Evolutionary conservation across 2,113 vertebrate species (phyloP), one percentile per base, ranked within the genome.

Genomic region (Colossoma macropomum): DNA sequence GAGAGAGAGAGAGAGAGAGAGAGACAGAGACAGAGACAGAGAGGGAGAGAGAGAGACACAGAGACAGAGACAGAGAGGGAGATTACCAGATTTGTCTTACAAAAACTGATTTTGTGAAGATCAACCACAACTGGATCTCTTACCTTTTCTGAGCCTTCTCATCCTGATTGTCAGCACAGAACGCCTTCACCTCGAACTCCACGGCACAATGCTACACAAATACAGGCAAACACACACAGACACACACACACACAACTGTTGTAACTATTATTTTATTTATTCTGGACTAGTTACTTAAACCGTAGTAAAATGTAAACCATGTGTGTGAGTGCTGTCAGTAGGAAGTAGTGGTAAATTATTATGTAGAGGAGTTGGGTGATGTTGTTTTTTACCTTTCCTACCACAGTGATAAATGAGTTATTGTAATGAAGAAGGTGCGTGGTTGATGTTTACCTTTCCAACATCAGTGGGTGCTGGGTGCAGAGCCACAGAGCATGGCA

Each of bases 141-240:
- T 90, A 98, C 97, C 93, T 95, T 89, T 95, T 97, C 63, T 93
- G 93, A 38, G 95, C 77, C 88, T 93, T 96, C 54, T 97, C 96
- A n/a, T 96, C 95, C 48, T 95, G 90, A 0, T 79, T 90, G 0
- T 95, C 94, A 1, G 93, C 92, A 80, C 94, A 95, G 27, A 97
- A 99, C 0, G 95, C 97, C 85, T 96, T 97, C 84, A 99, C 95
- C 84, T 98, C 97, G 60, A 99, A 99, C 87, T 98, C 97, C 3
- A 98, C 97, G 0, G 95, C 95, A 76, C 98, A 99, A 88, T 86
- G 93, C 98, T 99, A 90, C 77, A 79, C 84, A 80, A 27, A 84
- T 8, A 68, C n/a, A 87, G 12, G 70, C 28, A 77, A 65, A 50
- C 45, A 32, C 10, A 21, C n/a, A n/a, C n/a, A n/a, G n/a, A n/a